Base-by-base conservation (phyloP, 2,113 vertebrate genomes). In the Lipophrys pholis region DNA sequence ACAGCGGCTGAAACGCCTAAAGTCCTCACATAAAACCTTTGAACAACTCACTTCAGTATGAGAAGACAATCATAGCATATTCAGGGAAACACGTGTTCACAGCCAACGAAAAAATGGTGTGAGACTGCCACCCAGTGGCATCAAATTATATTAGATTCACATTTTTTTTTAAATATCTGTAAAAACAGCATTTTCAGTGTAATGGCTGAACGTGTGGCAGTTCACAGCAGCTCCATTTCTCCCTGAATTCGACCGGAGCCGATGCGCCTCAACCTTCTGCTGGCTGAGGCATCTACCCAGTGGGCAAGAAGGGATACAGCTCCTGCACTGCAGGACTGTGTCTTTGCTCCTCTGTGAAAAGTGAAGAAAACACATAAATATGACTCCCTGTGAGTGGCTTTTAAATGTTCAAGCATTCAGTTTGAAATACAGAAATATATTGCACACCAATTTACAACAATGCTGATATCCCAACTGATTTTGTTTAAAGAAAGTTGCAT, bases 261-360 rank as follows among this genome's bases (percentile, higher is more conserved):
- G 16, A 11, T 36, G 0, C 9, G 11, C 12, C 45, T n/a, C n/a
- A n/a, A n/a, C n/a, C n/a, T n/a, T n/a, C n/a, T n/a, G n/a, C n/a
- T n/a, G n/a, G n/a, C n/a, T n/a, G n/a, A n/a, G n/a, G 4, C 21
- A 4, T 30, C 50, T 78, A 66, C 11, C 59, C 21, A 48, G 35
- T 8, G 1, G 39, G 5, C 0, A 6, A 81, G 80, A 76, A 87
- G 75, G 78, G 87, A 84, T 50, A 75, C 55, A 78, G 38, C 73
- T 93, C 89, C 78, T 56, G 53, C 51, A 45, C 6, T 30, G 73
- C 48, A 42, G 16, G 12, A n/a, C 6, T 41, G 7, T 41, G 12
- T 54, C 49, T 17, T 3, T 69, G 67, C 43, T 38, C 62, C 36
- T 21, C 55, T 75, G 64, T 56, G 10, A 80, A 11, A 17, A 8